A percentile compares a stretch with the other conserved stretches of the same genome.
These are phyloP conservation scores for Adela reaumurella DNA, from an alignment of 2,888 invertebrate genomes.

Conservation along the genomic window DNA sequence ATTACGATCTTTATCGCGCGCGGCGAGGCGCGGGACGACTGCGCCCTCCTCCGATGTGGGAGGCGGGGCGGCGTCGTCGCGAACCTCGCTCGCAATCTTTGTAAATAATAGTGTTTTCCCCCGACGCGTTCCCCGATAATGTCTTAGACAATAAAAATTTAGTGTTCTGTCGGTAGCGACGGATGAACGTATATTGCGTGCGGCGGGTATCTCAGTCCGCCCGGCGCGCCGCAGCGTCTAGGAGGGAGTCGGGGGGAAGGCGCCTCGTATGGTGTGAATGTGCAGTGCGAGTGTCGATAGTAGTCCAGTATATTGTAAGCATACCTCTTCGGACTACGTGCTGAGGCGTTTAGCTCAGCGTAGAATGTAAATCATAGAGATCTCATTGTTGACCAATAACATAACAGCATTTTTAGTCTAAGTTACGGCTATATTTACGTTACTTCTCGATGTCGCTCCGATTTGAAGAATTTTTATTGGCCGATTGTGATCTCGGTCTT, in stretches of 20 bases:
- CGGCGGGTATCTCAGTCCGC: too few relatives aligned
- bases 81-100: too few relatives aligned
- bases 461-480: not conserved
- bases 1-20: slow-evolving; percentile 26
- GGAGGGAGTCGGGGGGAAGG: too few relatives aligned
- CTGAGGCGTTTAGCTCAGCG: slow-evolving; percentile 31
- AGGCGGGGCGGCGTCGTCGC: too few relatives aligned
- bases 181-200: slow-evolving; percentile 26
- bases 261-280: too few relatives aligned
- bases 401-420: slow-evolving; percentile 55
- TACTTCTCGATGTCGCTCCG: not conserved
- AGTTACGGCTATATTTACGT: slow-evolving; percentile 19
- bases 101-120: too few relatives aligned
- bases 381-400: slow-evolving; percentile 56
- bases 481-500: not conserved
- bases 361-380: slow-evolving; percentile 47
- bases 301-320: slow-evolving; percentile 27
- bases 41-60: too few relatives aligned
- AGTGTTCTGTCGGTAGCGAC: slow-evolving; percentile 20
- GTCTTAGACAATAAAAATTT: too few relatives aligned
- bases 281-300: too few relatives aligned
- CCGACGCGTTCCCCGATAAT: too few relatives aligned
- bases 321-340: slow-evolving; percentile 10
- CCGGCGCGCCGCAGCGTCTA: too few relatives aligned
- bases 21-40: too few relatives aligned